phyloP scores from a whole-genome alignment of 2,888 invertebrate species.

The Stenoptilia bipunctidactyla region DNA sequence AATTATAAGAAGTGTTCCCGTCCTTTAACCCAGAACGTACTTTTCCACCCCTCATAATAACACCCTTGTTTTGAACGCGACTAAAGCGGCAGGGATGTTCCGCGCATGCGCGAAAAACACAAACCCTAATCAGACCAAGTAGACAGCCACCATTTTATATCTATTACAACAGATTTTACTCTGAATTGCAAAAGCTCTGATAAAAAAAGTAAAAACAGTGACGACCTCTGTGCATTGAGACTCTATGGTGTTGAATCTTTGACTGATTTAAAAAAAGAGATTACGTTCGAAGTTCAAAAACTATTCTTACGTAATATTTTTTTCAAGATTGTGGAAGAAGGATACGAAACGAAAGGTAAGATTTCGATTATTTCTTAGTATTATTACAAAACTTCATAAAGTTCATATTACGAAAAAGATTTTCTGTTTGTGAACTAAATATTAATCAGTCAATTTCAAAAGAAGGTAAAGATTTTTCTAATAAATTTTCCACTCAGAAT shows the following conservation, averaged over 20 bases:
- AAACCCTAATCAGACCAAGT: constrained; percentile 39
- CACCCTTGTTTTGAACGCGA: constrained; percentile 28
- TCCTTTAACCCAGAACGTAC: too few species aligned
- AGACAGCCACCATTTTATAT: constrained; percentile 54
- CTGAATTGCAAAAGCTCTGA: not conserved
- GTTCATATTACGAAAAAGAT: too few species aligned
- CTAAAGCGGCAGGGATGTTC: constrained; percentile 19
- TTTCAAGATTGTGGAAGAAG: constrained; percentile 19
- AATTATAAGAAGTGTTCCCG: too few species aligned
- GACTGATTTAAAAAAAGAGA: constrained; percentile 5
- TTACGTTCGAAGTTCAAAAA: constrained; percentile 6
- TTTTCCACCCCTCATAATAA: too few species aligned
- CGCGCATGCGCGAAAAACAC: constrained; percentile 39
- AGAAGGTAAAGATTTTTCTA: too few species aligned
- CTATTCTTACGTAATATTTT: constrained; percentile 33
- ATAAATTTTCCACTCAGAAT: too few species aligned
- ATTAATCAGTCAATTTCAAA: too few species aligned
- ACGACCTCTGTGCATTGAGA: not conserved
- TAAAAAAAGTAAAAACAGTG: not conserved
- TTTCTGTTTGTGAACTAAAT: too few species aligned
- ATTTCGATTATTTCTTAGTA: constrained; percentile 2
- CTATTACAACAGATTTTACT: constrained; percentile 13
- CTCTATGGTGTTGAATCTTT: constrained; percentile 17
- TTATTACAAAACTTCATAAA: too few species aligned
- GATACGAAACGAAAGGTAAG: constrained; percentile 22